phyloP scores from a whole-genome alignment of 2,888 invertebrate species.

The Athrips mouffetella region DNA sequence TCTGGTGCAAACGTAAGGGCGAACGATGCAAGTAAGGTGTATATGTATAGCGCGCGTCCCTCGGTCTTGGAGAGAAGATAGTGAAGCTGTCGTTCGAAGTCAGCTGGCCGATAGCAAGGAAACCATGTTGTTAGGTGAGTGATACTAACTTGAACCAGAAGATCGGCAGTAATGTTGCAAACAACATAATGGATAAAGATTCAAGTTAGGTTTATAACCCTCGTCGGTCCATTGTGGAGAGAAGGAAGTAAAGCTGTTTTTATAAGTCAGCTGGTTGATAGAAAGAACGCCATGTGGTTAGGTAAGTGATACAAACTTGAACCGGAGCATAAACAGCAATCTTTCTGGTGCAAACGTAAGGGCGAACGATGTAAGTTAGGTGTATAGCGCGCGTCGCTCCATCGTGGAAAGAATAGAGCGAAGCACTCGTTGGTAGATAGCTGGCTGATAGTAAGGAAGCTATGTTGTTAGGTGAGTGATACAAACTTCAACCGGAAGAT shows the following conservation, averaged over 20 bases:
- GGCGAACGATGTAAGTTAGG: constrained; percentile 64
- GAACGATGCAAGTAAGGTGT: constrained; percentile 67
- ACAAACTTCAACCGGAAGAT: too few relatives aligned
- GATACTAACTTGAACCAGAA: too few relatives aligned
- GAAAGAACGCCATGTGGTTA: constrained; percentile 70
- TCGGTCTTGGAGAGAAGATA: constrained; percentile 68
- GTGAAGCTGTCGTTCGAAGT: constrained; percentile 66
- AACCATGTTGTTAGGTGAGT: constrained; percentile 54
- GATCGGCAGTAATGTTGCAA: too few relatives aligned
- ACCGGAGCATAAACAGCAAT: background rate
- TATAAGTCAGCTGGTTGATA: constrained; percentile 65
- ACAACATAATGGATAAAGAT: too few relatives aligned
- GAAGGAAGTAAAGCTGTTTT: constrained; percentile 72
- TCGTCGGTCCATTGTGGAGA: constrained; percentile 68
- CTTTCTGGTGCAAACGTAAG: background rate
- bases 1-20: constrained; percentile 38
- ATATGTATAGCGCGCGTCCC: constrained; percentile 67
- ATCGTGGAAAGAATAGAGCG: constrained; percentile 69
- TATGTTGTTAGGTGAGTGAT: constrained; percentile 48
- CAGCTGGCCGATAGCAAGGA: constrained; percentile 70
- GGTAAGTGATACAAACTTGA: constrained; percentile 40
- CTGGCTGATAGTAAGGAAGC: constrained; percentile 71
- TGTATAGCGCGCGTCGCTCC: constrained; percentile 68
- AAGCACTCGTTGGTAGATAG: constrained; percentile 65
- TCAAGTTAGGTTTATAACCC: constrained; percentile 65